Evolutionary conservation across 2,113 vertebrate species (phyloP).

Genomic region (Erythrolamprus reginae): DNA sequence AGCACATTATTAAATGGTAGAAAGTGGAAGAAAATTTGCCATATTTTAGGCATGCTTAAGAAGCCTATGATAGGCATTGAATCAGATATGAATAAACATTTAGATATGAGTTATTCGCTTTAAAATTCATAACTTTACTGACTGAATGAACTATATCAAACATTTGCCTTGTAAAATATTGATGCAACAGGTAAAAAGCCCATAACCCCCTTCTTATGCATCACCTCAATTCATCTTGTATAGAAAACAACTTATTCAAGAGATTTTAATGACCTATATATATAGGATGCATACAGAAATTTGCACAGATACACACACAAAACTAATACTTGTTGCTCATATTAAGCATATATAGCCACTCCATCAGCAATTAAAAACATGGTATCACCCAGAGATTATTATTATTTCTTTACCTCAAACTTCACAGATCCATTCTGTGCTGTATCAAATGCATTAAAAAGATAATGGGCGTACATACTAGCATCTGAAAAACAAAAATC

Average conservation of each 20-base stretch:
- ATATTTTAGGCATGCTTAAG: neutral
- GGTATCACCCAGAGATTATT: neutral
- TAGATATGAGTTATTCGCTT: neutral
- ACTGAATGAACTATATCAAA: neutral
- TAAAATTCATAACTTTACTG: neutral
- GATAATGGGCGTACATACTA: constrained; percentile 92
- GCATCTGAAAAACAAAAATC: constrained; percentile 78
- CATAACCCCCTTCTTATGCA: neutral
- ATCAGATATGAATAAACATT: neutral
- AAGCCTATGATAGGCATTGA: neutral
- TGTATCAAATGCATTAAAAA: constrained; percentile 95
- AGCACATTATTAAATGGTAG: neutral
- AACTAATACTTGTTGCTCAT: neutral
- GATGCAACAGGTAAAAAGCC: neutral
- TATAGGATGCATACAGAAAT: neutral
- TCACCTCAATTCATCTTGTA: neutral
- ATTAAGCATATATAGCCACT: neutral
- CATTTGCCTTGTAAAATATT: neutral
- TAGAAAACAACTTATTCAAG: neutral
- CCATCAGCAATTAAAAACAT: neutral
- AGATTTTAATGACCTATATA: neutral
- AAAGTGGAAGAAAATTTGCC: neutral
- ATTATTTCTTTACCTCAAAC: constrained; percentile 81
- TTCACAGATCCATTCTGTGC: constrained; percentile 88
- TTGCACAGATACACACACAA: neutral